Percentiles rank a stretch among this genome's conserved stretches.
Conservation (phyloP, 2,113 vertebrate species). For the Oryzias curvinotus region DNA sequence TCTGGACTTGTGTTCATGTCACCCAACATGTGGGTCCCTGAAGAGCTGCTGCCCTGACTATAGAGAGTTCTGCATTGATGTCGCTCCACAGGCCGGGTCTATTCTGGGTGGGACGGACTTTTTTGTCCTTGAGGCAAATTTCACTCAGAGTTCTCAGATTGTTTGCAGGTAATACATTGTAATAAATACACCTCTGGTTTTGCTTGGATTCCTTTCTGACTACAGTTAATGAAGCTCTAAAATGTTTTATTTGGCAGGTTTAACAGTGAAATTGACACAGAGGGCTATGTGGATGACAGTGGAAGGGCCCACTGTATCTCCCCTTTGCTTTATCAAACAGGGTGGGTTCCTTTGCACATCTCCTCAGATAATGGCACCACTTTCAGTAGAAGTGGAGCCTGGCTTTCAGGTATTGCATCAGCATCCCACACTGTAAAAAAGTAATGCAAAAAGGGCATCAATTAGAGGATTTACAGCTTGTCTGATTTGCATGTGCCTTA, state of each 20-base stretch:
- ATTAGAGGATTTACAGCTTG: neutral
- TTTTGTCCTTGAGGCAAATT: slow-evolving; percentile 61
- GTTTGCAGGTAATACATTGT: slow-evolving; percentile 82
- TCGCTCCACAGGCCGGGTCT: slow-evolving; percentile 84
- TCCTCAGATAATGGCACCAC: slow-evolving; percentile 76
- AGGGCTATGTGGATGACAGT: slow-evolving; percentile 76
- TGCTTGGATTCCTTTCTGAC: neutral
- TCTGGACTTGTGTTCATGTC: slow-evolving; percentile 82
- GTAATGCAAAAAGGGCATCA: neutral
- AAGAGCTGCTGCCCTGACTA: slow-evolving; percentile 82
- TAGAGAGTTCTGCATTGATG: slow-evolving; percentile 79
- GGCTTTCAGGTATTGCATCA: slow-evolving; percentile 85
- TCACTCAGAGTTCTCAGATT: slow-evolving; percentile 56
- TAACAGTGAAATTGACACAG: slow-evolving; percentile 67
- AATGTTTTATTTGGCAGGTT: slow-evolving; percentile 78
- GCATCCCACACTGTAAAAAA: neutral
- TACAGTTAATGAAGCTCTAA: neutral
- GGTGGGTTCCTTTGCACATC: slow-evolving; percentile 83
- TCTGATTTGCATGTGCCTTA: slow-evolving; percentile 10
- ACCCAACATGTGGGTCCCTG: slow-evolving; percentile 79
- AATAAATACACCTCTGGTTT: neutral
- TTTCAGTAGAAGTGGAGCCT: slow-evolving; percentile 77
- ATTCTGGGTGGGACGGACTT: slow-evolving; percentile 88
- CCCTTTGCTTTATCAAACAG: slow-evolving; percentile 85
- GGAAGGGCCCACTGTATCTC: slow-evolving; percentile 85